Base-by-base conservation (phyloP, 2,888 invertebrate genomes). In the Calameuta pallipes region DNA sequence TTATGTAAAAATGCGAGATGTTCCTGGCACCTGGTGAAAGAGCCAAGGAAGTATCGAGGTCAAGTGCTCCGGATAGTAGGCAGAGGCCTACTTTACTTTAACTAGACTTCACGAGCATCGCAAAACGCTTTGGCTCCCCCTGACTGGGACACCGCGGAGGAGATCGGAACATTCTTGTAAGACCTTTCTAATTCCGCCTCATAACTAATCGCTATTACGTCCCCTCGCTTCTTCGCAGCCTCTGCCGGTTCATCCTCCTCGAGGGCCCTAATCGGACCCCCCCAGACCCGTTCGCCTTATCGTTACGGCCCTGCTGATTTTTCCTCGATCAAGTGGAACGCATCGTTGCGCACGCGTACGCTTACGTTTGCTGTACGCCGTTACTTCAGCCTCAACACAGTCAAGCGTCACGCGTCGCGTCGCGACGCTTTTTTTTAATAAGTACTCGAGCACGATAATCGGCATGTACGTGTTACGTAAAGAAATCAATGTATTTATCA, bases 51-150 rank as follows among this genome's bases (percentile, higher is more conserved):
- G 34, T 85, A 89, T 86, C 85, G 89, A 84, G 88, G 88, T 89
- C 88, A 88, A 89, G 87, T 87, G 88, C 84, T 86, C 84, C 79
- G 31, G 80, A 78, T 83, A 82, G 84, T 83, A 83, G 84, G 82
- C 82, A 82, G 78, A 86, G 86, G 83, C 87, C 87, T 87, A 87
- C 87, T 87, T 87, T 82, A 81, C 82, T 83, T 82, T 80, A 87
- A 87, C 86, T 85, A 86, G 86, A 85, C 82, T 81, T 80, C 9
- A 80, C 76, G 79, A 56, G 56, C 23, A 56, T 56, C 56, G 56
- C 56, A 23, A 56, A 56, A 9, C 56, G 2, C 56, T 56, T 56
- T 23, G 56, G 56, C 56, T 23, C 9, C 23, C 23, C 2, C 56
- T 9, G 56, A 23, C 56, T 0, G 56, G 23, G 56, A 23, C 56